These are phyloP conservation scores for Cassiopea andromeda DNA, from an alignment of 30 jellyfish, hydroid and myxozoan genomes.

Conservation along the genomic window DNA sequence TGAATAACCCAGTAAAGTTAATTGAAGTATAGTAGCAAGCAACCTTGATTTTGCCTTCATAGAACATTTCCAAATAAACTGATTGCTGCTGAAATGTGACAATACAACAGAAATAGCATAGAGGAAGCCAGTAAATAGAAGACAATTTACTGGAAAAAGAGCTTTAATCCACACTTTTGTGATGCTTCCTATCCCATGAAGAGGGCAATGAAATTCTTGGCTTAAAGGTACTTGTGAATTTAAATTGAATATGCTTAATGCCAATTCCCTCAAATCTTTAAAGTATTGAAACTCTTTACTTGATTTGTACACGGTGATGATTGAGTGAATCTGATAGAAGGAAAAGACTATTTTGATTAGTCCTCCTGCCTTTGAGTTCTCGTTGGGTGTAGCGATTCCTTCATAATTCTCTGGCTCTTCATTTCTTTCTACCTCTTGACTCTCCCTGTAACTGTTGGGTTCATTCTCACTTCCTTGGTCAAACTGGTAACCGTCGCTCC, in stretches of 20 bases:
- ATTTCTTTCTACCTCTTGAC: neutral
- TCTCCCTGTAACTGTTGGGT: neutral
- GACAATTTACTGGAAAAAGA: slow-evolving; percentile 12
- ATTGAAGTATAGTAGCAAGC: slow-evolving; percentile 1
- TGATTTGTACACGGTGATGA: slow-evolving; percentile 6
- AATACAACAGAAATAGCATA: neutral
- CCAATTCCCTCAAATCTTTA: neutral
- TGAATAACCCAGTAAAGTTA: slow-evolving; percentile 20
- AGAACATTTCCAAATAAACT: neutral
- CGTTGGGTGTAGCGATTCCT: neutral
- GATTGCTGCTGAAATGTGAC: neutral
- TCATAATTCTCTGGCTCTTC: neutral
- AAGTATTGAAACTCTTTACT: neutral
- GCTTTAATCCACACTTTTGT: neutral
- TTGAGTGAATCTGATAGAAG: slow-evolving; percentile 23
- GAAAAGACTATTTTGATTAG: slow-evolving; percentile 22
- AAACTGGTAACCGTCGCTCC: neutral
- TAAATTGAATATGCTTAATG: neutral
- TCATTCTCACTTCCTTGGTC: neutral
- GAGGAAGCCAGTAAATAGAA: neutral
- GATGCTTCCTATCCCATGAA: slow-evolving; percentile 1
- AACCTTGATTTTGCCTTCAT: slow-evolving; percentile 13
- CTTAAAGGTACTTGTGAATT: neutral
- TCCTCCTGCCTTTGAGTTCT: slow-evolving; percentile 17
- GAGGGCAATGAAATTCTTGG: neutral